Evolutionary conservation across 1,140 invertebrate genomes (phyloP).

Genomic region (Aphidius ervi): DNA sequence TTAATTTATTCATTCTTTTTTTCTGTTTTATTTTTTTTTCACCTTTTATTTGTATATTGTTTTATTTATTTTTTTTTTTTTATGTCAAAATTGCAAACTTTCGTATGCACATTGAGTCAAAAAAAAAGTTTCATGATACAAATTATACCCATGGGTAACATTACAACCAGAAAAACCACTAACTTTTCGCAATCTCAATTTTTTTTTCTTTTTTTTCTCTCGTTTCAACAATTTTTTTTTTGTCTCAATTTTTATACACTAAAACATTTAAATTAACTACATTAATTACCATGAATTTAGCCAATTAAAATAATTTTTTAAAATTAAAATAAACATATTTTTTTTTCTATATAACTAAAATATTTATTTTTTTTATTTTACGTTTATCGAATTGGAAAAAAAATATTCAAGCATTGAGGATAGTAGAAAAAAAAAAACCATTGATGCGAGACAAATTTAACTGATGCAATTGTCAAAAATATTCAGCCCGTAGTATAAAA

Average conservation of each 20-base stretch:
- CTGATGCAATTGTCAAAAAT: too few relatives aligned
- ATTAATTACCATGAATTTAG: background rate
- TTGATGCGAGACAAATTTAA: too few relatives aligned
- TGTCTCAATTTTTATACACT: too few relatives aligned
- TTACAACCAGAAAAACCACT: constrained; percentile 14
- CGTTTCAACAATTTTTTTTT: background rate
- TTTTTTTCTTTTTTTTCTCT: constrained; percentile 5
- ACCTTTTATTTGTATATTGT: too few relatives aligned
- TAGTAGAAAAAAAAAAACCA: too few relatives aligned
- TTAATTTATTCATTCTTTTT: constrained; percentile 3
- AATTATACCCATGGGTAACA: constrained; percentile 13
- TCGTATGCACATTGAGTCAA: constrained; percentile 15
- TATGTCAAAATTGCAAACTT: background rate
- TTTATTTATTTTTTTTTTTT: constrained; percentile 7
- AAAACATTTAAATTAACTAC: background rate
- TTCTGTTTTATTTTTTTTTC: background rate
- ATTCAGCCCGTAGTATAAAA: too few relatives aligned
- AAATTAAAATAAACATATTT: too few relatives aligned
- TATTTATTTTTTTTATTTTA: too few relatives aligned
- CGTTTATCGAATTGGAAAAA: too few relatives aligned
- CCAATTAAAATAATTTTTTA: background rate
- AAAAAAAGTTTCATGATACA: constrained; percentile 1
- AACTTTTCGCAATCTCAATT: constrained; percentile 10
- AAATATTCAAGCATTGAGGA: too few relatives aligned
- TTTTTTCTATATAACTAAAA: too few relatives aligned